phyloP scores from a whole-genome alignment of 2,888 invertebrate species.

The Drosophila incognita region DNA sequence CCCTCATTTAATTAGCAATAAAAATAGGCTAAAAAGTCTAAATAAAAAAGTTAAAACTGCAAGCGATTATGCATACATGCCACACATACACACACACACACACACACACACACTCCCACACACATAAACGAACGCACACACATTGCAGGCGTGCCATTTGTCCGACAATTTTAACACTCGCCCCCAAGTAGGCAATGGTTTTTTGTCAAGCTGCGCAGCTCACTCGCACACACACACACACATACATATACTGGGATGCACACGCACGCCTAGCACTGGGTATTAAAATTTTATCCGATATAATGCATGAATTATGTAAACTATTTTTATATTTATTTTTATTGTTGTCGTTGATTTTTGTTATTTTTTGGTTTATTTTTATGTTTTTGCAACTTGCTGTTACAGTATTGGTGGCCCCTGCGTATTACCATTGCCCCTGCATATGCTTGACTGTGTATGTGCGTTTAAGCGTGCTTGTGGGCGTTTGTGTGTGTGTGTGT shows the following conservation, averaged over 20 bases:
- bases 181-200: conserved; percentile 73
- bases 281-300: conserved; percentile 81
- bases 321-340: conserved; percentile 73
- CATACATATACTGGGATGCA: background rate
- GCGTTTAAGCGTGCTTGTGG: background rate
- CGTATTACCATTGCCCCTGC: conserved; percentile 47
- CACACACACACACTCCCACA: conserved; percentile 26
- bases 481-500: conserved; percentile 2
- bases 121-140: conserved; percentile 40
- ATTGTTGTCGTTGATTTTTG: conserved; percentile 59
- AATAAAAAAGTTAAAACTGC: conserved; percentile 75
- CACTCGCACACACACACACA: conserved; percentile 1
- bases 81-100: conserved; percentile 60
- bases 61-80: conserved; percentile 68
- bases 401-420: conserved; percentile 64
- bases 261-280: conserved; percentile 25
- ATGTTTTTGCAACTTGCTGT: conserved; percentile 47
- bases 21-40: conserved; percentile 84
- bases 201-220: conserved; percentile 44
- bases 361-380: conserved; percentile 57
- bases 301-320: conserved; percentile 82
- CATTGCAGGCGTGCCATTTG: conserved; percentile 74
- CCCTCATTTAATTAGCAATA: conserved; percentile 83
- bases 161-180: conserved; percentile 76
- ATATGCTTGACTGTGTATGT: conserved; percentile 2